A percentile compares a stretch with the other conserved stretches of the same genome.
Conservation (phyloP, 2,113 vertebrate species). For the Nibea albiflora region DNA sequence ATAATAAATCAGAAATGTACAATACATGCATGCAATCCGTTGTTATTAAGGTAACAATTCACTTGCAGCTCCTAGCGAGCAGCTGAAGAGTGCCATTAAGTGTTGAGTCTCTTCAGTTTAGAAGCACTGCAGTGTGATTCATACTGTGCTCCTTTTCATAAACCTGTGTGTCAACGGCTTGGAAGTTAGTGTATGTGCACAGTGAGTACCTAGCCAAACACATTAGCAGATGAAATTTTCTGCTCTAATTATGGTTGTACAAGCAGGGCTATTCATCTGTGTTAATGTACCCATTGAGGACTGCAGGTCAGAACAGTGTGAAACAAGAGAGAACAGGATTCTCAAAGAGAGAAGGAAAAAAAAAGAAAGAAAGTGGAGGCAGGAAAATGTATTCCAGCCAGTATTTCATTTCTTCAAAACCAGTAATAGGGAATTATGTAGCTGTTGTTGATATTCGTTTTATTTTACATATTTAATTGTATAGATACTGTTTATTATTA, state of each 20-base stretch:
- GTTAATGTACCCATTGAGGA: conserved; percentile 66
- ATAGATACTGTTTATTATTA: background rate
- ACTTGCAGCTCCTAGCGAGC: conserved; percentile 22
- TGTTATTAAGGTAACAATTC: conserved; percentile 52
- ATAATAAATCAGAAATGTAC: conserved; percentile 30
- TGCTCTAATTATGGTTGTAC: conserved; percentile 62
- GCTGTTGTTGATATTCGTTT: background rate
- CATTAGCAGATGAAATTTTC: conserved; percentile 73
- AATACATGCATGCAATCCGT: conserved; percentile 27
- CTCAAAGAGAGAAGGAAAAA: conserved; percentile 37
- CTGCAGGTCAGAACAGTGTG: conserved; percentile 57
- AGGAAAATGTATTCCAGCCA: conserved; percentile 14
- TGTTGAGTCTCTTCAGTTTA: conserved; percentile 56
- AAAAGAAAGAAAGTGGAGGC: background rate
- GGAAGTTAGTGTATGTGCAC: conserved; percentile 50
- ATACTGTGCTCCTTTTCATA: conserved; percentile 40
- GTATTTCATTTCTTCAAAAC: background rate
- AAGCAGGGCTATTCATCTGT: conserved; percentile 63
- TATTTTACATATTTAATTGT: background rate
- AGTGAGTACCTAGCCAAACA: conserved; percentile 65
- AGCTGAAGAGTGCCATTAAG: conserved; percentile 52
- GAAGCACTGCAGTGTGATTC: conserved; percentile 54
- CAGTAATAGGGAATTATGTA: background rate
- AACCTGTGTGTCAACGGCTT: conserved; percentile 49
- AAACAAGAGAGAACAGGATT: conserved; percentile 57